phyloP scores from a whole-genome alignment of 1,140 invertebrate genomes.

The Euborellia annulipes region DNA sequence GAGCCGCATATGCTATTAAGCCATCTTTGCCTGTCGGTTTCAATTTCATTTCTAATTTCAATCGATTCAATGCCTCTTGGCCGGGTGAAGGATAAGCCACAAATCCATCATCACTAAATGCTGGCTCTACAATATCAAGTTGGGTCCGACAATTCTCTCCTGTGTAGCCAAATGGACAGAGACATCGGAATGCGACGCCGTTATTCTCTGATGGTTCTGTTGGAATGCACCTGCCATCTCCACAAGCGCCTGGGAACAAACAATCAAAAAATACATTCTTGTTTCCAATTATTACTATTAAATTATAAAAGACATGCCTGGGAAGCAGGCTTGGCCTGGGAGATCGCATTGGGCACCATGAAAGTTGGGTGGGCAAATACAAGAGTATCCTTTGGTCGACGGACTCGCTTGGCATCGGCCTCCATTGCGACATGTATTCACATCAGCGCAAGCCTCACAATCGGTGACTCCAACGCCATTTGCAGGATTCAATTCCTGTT shows the following conservation, averaged over 20 bases:
- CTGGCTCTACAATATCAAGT: constrained; percentile 53
- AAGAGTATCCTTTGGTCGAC: constrained; percentile 60
- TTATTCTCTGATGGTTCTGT: constrained; percentile 30
- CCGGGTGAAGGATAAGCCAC: constrained; percentile 56
- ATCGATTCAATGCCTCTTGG: constrained; percentile 8
- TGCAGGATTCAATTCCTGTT: constrained; percentile 53
- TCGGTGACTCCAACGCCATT: constrained; percentile 44
- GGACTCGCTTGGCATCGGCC: constrained; percentile 72
- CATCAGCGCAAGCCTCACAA: constrained; percentile 59
- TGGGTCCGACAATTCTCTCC: constrained; percentile 56
- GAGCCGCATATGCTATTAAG: constrained; percentile 74
- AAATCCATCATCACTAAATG: constrained; percentile 58
- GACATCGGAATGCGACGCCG: constrained; percentile 58
- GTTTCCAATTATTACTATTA: too few species aligned
- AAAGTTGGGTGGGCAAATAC: constrained; percentile 66
- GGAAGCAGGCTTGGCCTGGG: constrained; percentile 58
- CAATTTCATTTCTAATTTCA: constrained; percentile 51
- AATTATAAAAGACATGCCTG: too few species aligned
- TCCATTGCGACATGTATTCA: constrained; percentile 58
- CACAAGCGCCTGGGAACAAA: constrained; percentile 53
- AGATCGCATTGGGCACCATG: constrained; percentile 63
- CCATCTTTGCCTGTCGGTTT: constrained; percentile 64
- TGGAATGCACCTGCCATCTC: constrained; percentile 54
- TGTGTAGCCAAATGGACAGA: constrained; percentile 65
- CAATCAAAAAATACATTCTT: too few species aligned